Conservation (phyloP, 2,113 vertebrate species). For the Cromileptes altivelis region DNA sequence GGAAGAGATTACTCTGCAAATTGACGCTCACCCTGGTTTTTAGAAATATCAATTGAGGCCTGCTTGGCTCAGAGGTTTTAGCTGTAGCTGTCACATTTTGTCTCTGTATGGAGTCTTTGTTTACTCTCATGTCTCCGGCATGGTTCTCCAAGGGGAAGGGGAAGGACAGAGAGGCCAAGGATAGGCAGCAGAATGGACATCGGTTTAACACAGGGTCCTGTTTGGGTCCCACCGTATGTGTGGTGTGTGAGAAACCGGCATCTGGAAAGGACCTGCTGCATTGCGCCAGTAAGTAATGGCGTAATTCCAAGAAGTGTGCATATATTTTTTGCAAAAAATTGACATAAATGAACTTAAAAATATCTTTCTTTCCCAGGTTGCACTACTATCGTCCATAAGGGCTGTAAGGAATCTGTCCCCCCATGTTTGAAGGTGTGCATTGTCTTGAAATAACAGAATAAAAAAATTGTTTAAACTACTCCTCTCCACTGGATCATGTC, state of each 20-base stretch:
- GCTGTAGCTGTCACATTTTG: neutral
- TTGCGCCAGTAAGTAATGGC: constrained; percentile 89
- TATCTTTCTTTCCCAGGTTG: constrained; percentile 87
- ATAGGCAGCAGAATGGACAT: constrained; percentile 88
- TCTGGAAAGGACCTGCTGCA: constrained; percentile 92
- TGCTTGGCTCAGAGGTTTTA: neutral
- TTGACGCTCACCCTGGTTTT: constrained; percentile 10
- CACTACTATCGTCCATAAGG: constrained; percentile 88
- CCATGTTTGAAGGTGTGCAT: constrained; percentile 89
- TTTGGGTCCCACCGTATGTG: constrained; percentile 87
- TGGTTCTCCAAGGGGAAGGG: constrained; percentile 89
- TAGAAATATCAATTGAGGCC: neutral
- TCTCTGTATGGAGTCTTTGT: constrained; percentile 14
- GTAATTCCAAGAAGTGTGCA: no score
- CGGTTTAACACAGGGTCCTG: constrained; percentile 88
- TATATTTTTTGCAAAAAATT: neutral
- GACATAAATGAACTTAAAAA: no score
- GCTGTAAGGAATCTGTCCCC: constrained; percentile 89
- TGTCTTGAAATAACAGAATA: neutral
- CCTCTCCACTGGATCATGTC: neutral
- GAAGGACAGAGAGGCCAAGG: constrained; percentile 93
- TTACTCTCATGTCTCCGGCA: constrained; percentile 60
- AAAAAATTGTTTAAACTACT: neutral
- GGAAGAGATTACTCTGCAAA: constrained; percentile 39
- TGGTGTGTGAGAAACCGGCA: constrained; percentile 90